phyloP scores from a whole-genome alignment of 2,888 invertebrate species.

The Petrophora chlorosata region DNA sequence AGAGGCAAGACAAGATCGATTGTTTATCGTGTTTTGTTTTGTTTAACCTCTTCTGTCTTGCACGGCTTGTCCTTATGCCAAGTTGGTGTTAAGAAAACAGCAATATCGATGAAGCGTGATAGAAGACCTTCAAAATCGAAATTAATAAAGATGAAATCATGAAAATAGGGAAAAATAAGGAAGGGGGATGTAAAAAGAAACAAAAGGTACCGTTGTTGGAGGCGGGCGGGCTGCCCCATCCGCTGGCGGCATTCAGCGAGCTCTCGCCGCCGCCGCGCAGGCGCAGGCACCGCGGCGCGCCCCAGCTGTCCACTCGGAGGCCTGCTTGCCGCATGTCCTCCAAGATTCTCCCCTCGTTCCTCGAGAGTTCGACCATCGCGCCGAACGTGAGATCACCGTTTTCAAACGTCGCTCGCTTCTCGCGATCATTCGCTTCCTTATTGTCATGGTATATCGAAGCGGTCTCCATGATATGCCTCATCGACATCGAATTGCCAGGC shows the following conservation, averaged over 20 bases:
- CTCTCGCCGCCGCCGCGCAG: conserved; percentile 92
- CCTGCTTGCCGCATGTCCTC: conserved; percentile 52
- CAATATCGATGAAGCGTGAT: neutral
- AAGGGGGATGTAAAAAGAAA: no score
- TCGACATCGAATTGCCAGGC: conserved; percentile 62
- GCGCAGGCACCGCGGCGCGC: conserved; percentile 85
- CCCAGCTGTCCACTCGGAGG: conserved; percentile 76
- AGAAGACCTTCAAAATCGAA: neutral
- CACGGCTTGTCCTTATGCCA: neutral
- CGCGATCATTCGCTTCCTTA: conserved; percentile 64
- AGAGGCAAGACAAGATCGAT: conserved; percentile 7
- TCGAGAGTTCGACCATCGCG: conserved; percentile 71
- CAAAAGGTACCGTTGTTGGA: conserved; percentile 87
- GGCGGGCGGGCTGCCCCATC: conserved; percentile 90
- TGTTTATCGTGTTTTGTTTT: conserved; percentile 11
- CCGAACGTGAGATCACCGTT: conserved; percentile 80
- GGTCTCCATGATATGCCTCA: conserved; percentile 33
- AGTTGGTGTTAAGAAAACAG: neutral
- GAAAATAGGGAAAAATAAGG: neutral
- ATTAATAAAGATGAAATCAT: neutral
- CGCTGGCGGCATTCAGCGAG: conserved; percentile 89
- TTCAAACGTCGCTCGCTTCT: conserved; percentile 61
- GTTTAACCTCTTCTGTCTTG: neutral
- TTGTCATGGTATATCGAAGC: conserved; percentile 76
- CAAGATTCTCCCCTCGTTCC: conserved; percentile 60